Evolutionary conservation across 2,888 invertebrate species (phyloP).

Genomic region (Glomeris marginata): DNA sequence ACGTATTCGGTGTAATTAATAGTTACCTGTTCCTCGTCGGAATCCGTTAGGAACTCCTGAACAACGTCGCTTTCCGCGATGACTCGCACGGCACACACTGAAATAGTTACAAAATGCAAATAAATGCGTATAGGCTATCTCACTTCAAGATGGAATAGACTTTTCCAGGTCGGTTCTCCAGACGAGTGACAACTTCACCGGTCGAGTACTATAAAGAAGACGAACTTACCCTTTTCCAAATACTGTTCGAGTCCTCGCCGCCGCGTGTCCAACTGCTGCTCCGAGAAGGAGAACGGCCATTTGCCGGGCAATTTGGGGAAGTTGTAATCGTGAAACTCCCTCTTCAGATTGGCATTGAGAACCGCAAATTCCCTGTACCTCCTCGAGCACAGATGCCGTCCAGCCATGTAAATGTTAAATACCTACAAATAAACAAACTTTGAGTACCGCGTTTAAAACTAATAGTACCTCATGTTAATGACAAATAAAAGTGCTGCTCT

Average conservation of each 20-base stretch:
- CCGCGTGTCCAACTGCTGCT: conserved; percentile 90
- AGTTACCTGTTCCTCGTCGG: conserved; percentile 37
- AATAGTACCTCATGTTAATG: too few species aligned
- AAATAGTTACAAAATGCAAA: conserved; percentile 14
- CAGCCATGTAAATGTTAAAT: conserved; percentile 99
- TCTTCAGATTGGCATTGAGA: conserved; percentile 70
- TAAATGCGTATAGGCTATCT: neutral
- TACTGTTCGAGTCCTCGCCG: conserved; percentile 92
- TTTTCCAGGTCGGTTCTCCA: too few species aligned
- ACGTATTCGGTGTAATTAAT: too few species aligned
- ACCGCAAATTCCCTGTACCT: conserved; percentile 91
- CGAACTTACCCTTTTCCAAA: conserved; percentile 57
- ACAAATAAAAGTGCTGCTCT: too few species aligned
- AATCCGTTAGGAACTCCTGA: conserved; percentile 91
- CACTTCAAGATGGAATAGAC: neutral
- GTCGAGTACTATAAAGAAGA: too few species aligned
- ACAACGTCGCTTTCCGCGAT: conserved; percentile 95
- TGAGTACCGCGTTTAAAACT: too few species aligned
- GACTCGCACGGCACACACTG: conserved; percentile 88
- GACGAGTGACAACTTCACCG: too few species aligned
- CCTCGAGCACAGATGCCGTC: conserved; percentile 88
- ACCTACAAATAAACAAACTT: conserved; percentile 30
- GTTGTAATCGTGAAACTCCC: conserved; percentile 87
- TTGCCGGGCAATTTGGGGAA: conserved; percentile 97
- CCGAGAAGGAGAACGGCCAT: conserved; percentile 94